Percentiles rank a stretch among this genome's conserved stretches.
Conservation (phyloP, 2,113 vertebrate genomes). For the Varanus komodoensis region DNA sequence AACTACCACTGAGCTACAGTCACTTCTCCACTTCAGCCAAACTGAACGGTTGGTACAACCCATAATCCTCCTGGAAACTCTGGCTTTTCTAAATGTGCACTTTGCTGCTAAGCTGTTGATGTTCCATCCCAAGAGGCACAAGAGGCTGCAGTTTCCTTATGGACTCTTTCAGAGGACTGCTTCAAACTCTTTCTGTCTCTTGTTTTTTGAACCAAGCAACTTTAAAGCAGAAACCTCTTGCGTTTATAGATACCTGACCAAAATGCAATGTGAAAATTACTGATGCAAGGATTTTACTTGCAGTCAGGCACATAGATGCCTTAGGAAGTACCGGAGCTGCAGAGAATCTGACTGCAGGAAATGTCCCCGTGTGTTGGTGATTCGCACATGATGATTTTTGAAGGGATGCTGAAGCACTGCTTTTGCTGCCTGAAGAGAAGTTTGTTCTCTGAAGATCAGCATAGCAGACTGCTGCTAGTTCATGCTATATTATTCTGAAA, state of each 20-base stretch:
- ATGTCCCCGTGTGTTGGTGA: background rate
- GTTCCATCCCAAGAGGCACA: background rate
- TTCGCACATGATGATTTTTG: constrained; percentile 5
- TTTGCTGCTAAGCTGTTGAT: background rate
- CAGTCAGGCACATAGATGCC: background rate
- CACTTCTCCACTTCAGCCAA: background rate
- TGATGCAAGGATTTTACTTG: background rate
- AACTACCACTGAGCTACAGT: background rate
- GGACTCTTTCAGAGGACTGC: background rate
- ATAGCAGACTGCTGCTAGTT: background rate
- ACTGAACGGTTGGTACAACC: background rate
- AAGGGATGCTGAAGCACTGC: background rate
- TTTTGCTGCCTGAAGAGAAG: constrained; percentile 28
- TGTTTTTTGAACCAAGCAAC: background rate
- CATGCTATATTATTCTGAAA: constrained; percentile 10
- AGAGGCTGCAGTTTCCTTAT: background rate
- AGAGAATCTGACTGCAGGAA: constrained; percentile 6
- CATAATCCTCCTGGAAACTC: background rate
- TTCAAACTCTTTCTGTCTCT: too few relatives aligned
- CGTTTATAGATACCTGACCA: background rate
- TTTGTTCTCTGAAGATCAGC: constrained; percentile 7
- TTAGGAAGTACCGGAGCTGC: background rate
- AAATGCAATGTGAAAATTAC: background rate
- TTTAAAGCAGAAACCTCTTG: background rate
- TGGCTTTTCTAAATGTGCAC: background rate